Evolutionary conservation across 1,140 invertebrate species (phyloP).

Genomic region (Heliconius melpomene): DNA sequence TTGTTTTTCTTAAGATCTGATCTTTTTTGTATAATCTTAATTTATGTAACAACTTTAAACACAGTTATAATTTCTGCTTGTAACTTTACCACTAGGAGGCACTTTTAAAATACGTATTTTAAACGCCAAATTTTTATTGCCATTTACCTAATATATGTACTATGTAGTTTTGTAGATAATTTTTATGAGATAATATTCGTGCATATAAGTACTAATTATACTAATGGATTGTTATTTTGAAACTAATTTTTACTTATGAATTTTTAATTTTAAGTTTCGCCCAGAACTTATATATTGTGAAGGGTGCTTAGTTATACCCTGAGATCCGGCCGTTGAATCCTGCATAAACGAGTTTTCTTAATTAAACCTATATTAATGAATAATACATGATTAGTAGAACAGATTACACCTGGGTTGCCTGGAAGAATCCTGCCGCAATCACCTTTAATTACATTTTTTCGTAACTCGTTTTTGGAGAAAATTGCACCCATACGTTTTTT

Average conservation of each 20-base stretch:
- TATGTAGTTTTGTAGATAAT: not conserved
- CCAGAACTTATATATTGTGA: slow-evolving; percentile 2
- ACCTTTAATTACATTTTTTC: too few species aligned
- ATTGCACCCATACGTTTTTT: too few species aligned
- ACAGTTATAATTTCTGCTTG: not conserved
- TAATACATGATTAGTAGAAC: too few species aligned
- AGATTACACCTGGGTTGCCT: too few species aligned
- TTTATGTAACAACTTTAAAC: too few species aligned
- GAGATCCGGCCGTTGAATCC: too few species aligned
- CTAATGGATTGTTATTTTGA: not conserved
- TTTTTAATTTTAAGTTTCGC: not conserved
- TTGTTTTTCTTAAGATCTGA: not conserved
- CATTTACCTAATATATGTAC: not conserved
- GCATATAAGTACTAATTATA: not conserved
- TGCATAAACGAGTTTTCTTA: too few species aligned
- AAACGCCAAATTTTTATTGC: slow-evolving; percentile 5
- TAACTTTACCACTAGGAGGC: not conserved
- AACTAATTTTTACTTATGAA: not conserved
- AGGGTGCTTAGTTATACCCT: not conserved
- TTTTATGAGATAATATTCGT: not conserved
- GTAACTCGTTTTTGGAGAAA: too few species aligned
- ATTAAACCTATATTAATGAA: too few species aligned
- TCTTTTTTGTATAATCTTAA: not conserved
- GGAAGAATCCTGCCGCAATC: too few species aligned
- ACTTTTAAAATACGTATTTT: not conserved